Base-by-base conservation (phyloP, 2,113 vertebrate species). In the Orientallactaga bullata region DNA sequence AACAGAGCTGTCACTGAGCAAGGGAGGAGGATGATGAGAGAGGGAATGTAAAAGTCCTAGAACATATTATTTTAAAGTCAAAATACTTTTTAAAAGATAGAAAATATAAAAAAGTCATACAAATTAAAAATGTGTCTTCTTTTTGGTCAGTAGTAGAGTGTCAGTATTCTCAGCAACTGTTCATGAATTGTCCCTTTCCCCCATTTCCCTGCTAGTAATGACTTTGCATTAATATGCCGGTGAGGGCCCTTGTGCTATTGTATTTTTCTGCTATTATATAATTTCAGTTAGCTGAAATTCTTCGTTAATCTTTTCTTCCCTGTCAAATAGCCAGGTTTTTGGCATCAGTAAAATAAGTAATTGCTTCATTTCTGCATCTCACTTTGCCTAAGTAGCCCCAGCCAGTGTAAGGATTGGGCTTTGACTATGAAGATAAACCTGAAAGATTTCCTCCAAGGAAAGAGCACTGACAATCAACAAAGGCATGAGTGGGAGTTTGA, bases 251-350 rank as follows among this genome's bases (percentile, higher is more conserved):
- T 90, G 58, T 84, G 30, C 79, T 72, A 60, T 58, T 93, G n/a
- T 68, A 78, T 42, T 85, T 35, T 72, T 95, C 93, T 74, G 35
- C 68, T 92, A 37, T 95, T 94, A 85, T 89, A 96, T 91, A 84
- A 95, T 94, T 94, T 96, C 77, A 90, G 51, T 84, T 92, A 83
- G 69, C 85, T 92, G 72, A 88, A 93, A 92, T 90, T 83, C 86
- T n/a, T 95, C 42, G 76, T 95, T 93, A 92, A 92, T 94, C 61
- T 91, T 96, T 95, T 86, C 69, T 42, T 95, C 21, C 30, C 28
- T n/a, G 88, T 90, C 86, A 84, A 93, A 86, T 68, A 93, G 74
- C 23, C 85, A 65, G 42, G 4, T n/a, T 63, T 93, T 90, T 84
- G 93, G 91, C 69, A 92, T 51, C 71, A 61, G 37, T 84, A 65